Base-by-base conservation (phyloP, 2,888 invertebrate genomes). In the Andrena hattorfiana region DNA sequence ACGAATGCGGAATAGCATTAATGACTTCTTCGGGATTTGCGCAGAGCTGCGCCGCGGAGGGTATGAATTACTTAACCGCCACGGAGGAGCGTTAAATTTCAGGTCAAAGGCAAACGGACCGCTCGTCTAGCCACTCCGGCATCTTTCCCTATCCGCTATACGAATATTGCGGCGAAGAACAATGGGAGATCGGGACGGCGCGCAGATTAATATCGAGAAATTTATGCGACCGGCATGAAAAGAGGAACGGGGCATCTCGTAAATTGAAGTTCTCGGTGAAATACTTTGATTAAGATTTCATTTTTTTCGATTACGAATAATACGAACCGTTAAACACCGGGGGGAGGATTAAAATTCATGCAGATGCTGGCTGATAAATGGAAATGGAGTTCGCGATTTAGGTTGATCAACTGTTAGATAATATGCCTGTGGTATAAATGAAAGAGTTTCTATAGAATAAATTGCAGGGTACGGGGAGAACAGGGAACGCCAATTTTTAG, bases 1-100 rank as follows among this genome's bases (percentile, higher is more conserved):
- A 81, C 82, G 75, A 82, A 75, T 75, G 54, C 70, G 42, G 70
- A 35, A 74, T 70, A 59, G 42, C 74, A 54, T 81, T 82, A 81
- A 82, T 82, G 64, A 81, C 81, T 81, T 82, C 81, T 82, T 81
- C 70, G 28, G 35, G 54, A 68, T 72, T 42, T 26, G 32, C 68
- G 28, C n/a, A 5, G 59, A 71, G 42, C 56, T 20, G 51, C 72
- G 51, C 48, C 16, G 23, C 3, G 26, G 56, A 56, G 48, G 28
- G 75, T 68, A 69, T 64, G 72, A 73, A 81, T 80, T 81, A 69
- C 63, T 81, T 80, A 69, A 81, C 81, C 81, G 30, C n/a, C 66
- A 7, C 56, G 56, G 56, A 23, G 63, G 16, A 10, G 30, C 63
- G 51, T 48, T 73, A 59, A 69, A 66, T 81, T 80, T 81, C 73